Evolutionary conservation across 2,113 vertebrate species (phyloP), one percentile per base, ranked within the genome.

Genomic region (Phylloscopus trochiloides): DNA sequence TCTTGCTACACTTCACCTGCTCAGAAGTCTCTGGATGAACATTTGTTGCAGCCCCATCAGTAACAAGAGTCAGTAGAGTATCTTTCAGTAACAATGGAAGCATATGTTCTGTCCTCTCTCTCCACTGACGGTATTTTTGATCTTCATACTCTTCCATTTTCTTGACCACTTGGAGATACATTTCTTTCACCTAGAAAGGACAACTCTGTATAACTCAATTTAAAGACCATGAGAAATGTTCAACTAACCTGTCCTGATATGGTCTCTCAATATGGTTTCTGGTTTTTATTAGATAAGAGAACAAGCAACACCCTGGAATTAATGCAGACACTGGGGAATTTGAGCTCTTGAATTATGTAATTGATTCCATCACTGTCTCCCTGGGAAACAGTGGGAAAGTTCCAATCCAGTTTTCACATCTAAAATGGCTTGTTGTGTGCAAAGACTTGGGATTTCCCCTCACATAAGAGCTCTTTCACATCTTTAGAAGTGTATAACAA

Each of bases 71-170:
- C 45, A 99, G 97, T 11, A 99, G 78, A 17, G 86, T 88, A 63
- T 96, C 98, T 96, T 98, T 99, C 97, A 99, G 73, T 19, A 99
- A 89, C 7, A 68, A 14, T 0, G 98, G 98, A 47, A 99, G 94
- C 1, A 32, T 71, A 4, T 94, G 90, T 71, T 98, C 97, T 1
- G 98, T 98, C 26, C 50, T 85, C 1, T 95, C 92, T 62, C 45
- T 88, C 99, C 99, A 99, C 12, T 67, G 42, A 36, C 79, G 73
- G 4, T 98, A 98, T 85, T 98, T 99, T n/a, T 91, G 63, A 12
- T 94, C 55, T 87, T 99, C 98, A 34, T 99, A 99, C 2, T 98
- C 97, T 36, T 97, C 98, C 97, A 99, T 98, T 13, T 71, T 91
- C 91, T 92, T 90, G 5, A 98, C 98, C 85, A 99, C 95, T 83